These are phyloP conservation scores for Ibycter americanus DNA, from an alignment of 2,797 vertebrate genomes.

Conservation along the genomic window DNA sequence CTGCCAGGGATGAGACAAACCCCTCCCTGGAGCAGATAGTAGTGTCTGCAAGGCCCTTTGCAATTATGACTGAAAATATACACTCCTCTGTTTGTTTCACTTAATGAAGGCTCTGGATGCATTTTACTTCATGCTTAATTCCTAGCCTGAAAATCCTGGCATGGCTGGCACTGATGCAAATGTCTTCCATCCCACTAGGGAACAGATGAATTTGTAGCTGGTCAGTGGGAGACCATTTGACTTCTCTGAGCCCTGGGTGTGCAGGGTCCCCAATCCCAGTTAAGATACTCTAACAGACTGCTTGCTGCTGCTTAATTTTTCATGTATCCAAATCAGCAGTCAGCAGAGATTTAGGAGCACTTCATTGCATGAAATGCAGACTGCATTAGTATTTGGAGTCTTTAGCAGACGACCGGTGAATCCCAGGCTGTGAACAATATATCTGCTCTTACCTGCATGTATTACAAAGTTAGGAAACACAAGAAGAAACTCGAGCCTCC, in stretches of 20 bases:
- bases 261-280: background rate
- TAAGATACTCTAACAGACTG: background rate
- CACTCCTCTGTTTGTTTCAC: background rate
- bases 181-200: background rate
- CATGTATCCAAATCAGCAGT: background rate
- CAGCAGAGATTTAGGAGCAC: background rate
- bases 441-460: background rate
- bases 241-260: background rate
- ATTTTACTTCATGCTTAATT: background rate
- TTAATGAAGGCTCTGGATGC: background rate
- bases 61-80: background rate
- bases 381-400: background rate
- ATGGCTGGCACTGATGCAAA: accelerated
- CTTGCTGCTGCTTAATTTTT: background rate
- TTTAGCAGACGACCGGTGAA: background rate
- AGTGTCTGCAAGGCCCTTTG: background rate
- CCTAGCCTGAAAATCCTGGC: background rate
- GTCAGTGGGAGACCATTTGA: background rate
- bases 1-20: slow-evolving; percentile 9
- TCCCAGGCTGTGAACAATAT: background rate
- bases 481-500: background rate
- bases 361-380: background rate
- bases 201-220: background rate
- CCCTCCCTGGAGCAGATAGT: background rate
- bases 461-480: background rate